Percentiles rank a stretch among this genome's conserved stretches.
These are phyloP conservation scores for Ephialtes manifestator DNA, from an alignment of 2,888 invertebrate genomes.

Conservation along the genomic window DNA sequence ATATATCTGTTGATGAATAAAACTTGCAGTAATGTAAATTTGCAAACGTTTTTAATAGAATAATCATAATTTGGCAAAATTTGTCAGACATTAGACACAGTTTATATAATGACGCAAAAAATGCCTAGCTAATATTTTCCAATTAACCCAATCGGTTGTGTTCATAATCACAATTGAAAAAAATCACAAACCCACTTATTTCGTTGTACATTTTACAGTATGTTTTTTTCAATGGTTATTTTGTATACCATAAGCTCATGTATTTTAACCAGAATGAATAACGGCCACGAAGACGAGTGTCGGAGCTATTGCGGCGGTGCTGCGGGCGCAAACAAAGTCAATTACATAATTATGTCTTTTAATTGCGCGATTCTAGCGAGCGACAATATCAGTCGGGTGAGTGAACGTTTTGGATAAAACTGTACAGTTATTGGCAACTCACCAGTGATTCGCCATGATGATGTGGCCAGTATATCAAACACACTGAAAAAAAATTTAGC, in stretches of 20 bases:
- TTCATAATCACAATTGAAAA: no score
- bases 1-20: no score
- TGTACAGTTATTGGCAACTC: conserved; percentile 14
- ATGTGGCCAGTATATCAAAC: not conserved
- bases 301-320: conserved; percentile 42
- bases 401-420: not conserved
- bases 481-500: not conserved
- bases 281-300: conserved; percentile 7
- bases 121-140: no score
- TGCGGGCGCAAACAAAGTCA: conserved; percentile 74
- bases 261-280: not conserved
- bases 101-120: no score
- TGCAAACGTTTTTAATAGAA: no score
- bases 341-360: conserved; percentile 82
- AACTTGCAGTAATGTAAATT: no score
- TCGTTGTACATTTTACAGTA: not conserved
- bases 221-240: not conserved
- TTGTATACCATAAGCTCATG: not conserved
- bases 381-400: conserved; percentile 67
- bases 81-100: no score
- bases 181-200: not conserved
- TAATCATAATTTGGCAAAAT: no score
- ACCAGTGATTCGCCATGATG: conserved; percentile 6
- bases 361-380: conserved; percentile 81
- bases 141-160: no score